Base-by-base conservation (phyloP, 2,113 vertebrate species). In the Calidris pygmaea region DNA sequence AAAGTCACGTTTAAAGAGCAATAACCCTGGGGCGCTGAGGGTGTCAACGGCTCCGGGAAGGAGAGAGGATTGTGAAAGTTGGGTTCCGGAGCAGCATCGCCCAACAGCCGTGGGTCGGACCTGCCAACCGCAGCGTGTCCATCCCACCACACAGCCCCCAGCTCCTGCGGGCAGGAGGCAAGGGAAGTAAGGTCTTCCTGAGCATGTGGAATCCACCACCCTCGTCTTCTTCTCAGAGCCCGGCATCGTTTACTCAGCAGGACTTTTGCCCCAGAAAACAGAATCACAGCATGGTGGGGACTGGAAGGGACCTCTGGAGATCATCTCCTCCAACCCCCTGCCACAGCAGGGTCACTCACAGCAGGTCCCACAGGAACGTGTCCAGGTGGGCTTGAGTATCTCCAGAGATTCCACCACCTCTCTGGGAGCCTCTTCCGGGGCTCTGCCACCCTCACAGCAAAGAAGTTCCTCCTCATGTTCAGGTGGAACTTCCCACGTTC, bases 81-180 rank as follows among this genome's bases (percentile, higher is more conserved):
- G 9, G 72, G 56, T 58, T 85, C 45, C 27, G 5, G 50, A 55
- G 85, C 56, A 66, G 67, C 11, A 14, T 10, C 8, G 19, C 53
- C 45, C 6, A 35, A 35, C 14, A 22, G 60, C 70, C 60, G 5
- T 10, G 22, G 32, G 53, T 23, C 13, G 16, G 10, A 35, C 34
- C 45, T 6, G 37, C 67, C 6, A 1, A 23, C 13, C 4, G 3
- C n/a, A 47, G 48, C 12, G 4, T 3, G 19, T 34, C 59, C 14
- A 8, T 66, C 32, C 29, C 5, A 41, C 70, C 52, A 5, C 5
- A 6, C 70, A 41, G 89, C 5, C 7, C 15, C 23, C 16, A 1
- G 11, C 34, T 12, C 55, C 8, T 5, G 9, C 18, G 3, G 9
- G 30, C n/a, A 16, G 27, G 5, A 82, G 26, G 15, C 12, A 12